Percentiles rank a stretch among this genome's conserved stretches.
phyloP scores from a whole-genome alignment of 2,888 invertebrate genomes.

The Catonia carolina region DNA sequence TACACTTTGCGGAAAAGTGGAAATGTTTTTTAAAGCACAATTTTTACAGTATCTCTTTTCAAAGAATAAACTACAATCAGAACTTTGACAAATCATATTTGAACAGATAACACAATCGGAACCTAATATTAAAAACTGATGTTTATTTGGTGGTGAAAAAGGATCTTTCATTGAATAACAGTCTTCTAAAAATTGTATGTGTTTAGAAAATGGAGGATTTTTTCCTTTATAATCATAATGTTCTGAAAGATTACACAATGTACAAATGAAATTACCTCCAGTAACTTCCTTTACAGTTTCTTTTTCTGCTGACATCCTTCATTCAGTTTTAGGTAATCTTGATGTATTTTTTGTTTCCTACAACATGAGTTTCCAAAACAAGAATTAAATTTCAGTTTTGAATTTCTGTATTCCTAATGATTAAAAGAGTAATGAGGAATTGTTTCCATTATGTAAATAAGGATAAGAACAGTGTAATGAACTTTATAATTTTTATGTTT shows the following conservation, averaged over 20 bases:
- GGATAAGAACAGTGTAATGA: too few species aligned
- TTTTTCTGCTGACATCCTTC: constrained; percentile 15
- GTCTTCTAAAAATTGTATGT: constrained; percentile 60
- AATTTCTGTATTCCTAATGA: too few species aligned
- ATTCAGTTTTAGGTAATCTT: too few species aligned
- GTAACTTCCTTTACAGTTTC: constrained; percentile 30
- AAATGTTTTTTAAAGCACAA: constrained; percentile 56
- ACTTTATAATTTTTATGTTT: too few species aligned
- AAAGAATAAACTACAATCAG: constrained; percentile 75
- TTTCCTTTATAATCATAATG: constrained; percentile 68
- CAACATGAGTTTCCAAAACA: background rate
- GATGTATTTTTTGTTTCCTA: constrained; percentile 18
- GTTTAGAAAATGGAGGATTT: constrained; percentile 64
- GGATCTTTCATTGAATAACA: constrained; percentile 81
- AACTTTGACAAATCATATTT: constrained; percentile 61
- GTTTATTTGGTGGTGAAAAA: constrained; percentile 64
- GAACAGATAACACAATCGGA: constrained; percentile 65
- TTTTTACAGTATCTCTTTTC: constrained; percentile 61
- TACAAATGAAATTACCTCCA: constrained; percentile 55
- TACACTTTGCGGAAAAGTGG: constrained; percentile 62
- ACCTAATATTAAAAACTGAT: constrained; percentile 72
- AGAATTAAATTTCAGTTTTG: too few species aligned
- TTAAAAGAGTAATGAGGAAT: too few species aligned
- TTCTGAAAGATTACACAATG: constrained; percentile 58
- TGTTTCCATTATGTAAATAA: too few species aligned